A percentile compares a stretch with the other conserved stretches of the same genome.
These are phyloP conservation scores for Teleogryllus occipitalis DNA, from an alignment of 1,140 invertebrate species.

Conservation along the genomic window DNA sequence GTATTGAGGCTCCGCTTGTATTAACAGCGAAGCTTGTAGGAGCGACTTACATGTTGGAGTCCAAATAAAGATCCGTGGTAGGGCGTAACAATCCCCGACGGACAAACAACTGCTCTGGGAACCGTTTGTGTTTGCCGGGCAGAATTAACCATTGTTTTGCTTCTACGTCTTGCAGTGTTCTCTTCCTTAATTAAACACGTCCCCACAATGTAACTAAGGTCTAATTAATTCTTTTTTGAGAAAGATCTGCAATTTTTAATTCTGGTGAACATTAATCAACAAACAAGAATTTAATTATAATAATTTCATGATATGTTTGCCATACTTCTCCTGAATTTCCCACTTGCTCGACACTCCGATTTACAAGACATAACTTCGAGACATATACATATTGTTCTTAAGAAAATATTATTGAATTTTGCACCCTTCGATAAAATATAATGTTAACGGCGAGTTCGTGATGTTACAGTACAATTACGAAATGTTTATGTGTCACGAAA, in stretches of 20 bases:
- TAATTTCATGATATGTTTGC: not conserved
- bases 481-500: too few relatives aligned
- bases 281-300: not conserved
- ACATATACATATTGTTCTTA: too few relatives aligned
- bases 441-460: too few relatives aligned
- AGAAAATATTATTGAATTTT: too few relatives aligned
- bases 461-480: too few relatives aligned
- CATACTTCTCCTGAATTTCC: too few relatives aligned
- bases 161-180: not conserved
- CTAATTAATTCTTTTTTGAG: not conserved
- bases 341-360: too few relatives aligned
- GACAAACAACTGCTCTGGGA: not conserved
- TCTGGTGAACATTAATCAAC: not conserved
- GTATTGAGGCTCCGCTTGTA: too few relatives aligned
- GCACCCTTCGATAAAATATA: too few relatives aligned
- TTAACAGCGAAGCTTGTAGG: too few relatives aligned
- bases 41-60: not conserved
- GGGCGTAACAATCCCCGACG: not conserved
- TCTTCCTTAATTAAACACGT: slow-evolving; percentile 1
- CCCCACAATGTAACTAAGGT: not conserved
- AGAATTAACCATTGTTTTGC: not conserved
- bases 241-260: not conserved
- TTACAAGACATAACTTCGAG: too few relatives aligned
- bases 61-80: not conserved
- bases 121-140: not conserved